phyloP scores from a whole-genome alignment of 2,113 vertebrate species.

The Mus spicilegus region DNA sequence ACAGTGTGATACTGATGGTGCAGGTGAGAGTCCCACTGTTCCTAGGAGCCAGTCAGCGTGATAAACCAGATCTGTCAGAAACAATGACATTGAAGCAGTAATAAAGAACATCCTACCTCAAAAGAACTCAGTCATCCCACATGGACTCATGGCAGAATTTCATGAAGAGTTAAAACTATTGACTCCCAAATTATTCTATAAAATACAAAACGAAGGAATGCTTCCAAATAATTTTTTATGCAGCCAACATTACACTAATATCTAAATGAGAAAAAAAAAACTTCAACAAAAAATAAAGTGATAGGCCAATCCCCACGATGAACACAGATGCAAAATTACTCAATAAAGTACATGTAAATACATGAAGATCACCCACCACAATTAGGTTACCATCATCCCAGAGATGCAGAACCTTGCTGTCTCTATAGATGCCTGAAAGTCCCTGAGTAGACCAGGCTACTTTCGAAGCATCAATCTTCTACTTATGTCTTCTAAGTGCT shows the following conservation, averaged over 20 bases:
- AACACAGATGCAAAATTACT: neutral
- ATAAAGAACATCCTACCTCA: neutral
- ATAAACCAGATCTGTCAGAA: neutral
- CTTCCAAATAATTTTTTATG: neutral
- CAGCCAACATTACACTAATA: neutral
- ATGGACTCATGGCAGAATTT: neutral
- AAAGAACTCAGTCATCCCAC: too few species aligned
- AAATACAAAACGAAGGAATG: neutral
- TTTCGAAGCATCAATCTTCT: neutral
- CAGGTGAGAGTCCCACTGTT: neutral
- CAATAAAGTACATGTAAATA: neutral
- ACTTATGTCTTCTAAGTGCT: neutral
- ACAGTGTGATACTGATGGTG: neutral
- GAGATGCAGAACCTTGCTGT: neutral
- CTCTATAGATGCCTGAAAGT: too few species aligned
- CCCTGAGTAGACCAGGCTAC: neutral
- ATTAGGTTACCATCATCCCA: too few species aligned
- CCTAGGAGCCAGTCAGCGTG: neutral
- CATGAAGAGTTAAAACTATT: neutral
- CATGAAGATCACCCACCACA: neutral
- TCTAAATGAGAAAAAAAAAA: neutral
- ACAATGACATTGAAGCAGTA: neutral
- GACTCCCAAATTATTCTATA: too few species aligned
- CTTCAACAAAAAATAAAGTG: neutral
- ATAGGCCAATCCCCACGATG: too few species aligned